phyloP scores from a whole-genome alignment of 2,888 invertebrate species.

The Galerucella calmariensis region DNA sequence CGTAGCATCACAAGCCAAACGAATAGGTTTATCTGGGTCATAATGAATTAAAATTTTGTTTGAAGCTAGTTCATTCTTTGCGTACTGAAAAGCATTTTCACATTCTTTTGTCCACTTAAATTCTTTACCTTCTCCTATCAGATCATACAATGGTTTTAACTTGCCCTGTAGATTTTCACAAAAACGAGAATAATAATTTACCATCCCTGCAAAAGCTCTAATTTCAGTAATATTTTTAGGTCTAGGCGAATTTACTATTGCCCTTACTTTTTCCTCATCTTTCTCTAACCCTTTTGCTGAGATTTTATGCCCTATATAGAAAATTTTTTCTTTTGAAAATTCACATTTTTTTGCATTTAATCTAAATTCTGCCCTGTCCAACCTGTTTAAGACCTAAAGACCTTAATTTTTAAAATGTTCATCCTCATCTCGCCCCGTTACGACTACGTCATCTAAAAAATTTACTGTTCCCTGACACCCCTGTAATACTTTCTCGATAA shows the following conservation, averaged over 20 bases:
- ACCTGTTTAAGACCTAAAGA: slow-evolving; percentile 34
- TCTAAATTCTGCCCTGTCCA: slow-evolving; percentile 27
- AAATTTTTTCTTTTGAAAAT: slow-evolving; percentile 32
- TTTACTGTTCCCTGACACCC: slow-evolving; percentile 39
- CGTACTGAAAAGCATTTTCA: neutral
- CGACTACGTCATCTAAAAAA: slow-evolving; percentile 45
- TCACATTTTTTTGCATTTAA: slow-evolving; percentile 33
- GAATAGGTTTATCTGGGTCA: neutral
- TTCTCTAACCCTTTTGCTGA: slow-evolving; percentile 27
- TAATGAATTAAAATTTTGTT: neutral
- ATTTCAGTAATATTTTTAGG: slow-evolving; percentile 38
- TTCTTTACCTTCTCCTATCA: slow-evolving; percentile 13
- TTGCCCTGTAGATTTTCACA: slow-evolving; percentile 43
- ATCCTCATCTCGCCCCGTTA: slow-evolving; percentile 36
- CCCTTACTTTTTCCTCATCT: slow-evolving; percentile 22
- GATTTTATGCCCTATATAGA: slow-evolving; percentile 35
- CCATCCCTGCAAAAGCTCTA: slow-evolving; percentile 54
- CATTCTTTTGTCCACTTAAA: slow-evolving; percentile 49
- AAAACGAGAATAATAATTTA: slow-evolving; percentile 56
- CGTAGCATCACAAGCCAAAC: neutral
- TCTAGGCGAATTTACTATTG: slow-evolving; percentile 16
- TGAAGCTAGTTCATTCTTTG: neutral
- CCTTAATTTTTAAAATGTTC: slow-evolving; percentile 36
- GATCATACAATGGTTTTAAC: slow-evolving; percentile 52
- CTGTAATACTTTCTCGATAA: slow-evolving; percentile 45